Evolutionary conservation across 2,113 vertebrate genomes (phyloP).

Genomic region (Xiphophorus maculatus): DNA sequence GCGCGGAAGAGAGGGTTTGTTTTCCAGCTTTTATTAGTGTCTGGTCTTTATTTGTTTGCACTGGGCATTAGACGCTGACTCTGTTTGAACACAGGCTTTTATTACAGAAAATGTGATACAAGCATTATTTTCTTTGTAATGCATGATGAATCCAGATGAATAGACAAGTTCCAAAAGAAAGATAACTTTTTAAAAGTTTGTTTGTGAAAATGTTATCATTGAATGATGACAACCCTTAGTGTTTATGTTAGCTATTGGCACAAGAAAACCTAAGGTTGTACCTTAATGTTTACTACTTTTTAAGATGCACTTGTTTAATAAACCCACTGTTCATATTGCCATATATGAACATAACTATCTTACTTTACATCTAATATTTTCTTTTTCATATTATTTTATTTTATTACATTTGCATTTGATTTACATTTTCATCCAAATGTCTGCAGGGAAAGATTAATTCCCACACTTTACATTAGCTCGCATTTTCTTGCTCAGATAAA

Average conservation of each 20-base stretch:
- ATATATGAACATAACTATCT: not conserved
- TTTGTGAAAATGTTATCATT: not conserved
- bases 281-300: not conserved
- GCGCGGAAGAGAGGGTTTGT: not conserved
- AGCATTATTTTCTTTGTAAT: not conserved
- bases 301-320: too few species aligned
- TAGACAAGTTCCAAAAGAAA: not conserved
- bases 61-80: slow-evolving; percentile 1
- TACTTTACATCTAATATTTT: slow-evolving; percentile 46
- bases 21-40: slow-evolving; percentile 27
- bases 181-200: not conserved
- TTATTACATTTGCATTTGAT: slow-evolving; percentile 22
- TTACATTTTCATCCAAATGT: slow-evolving; percentile 12
- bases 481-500: slow-evolving; percentile 45
- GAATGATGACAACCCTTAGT: not conserved
- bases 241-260: too few species aligned
- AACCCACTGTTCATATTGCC: slow-evolving; percentile 7
- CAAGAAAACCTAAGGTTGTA: too few species aligned
- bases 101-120: slow-evolving; percentile 12
- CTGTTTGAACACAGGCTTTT: slow-evolving; percentile 9
- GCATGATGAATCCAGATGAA: not conserved
- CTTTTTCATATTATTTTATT: slow-evolving; percentile 43
- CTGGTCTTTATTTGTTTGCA: slow-evolving; percentile 22
- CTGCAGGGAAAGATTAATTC: not conserved
- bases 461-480: slow-evolving; percentile 23